Conservation (phyloP, 2,113 vertebrate species). For the Polypterus bichir region DNA sequence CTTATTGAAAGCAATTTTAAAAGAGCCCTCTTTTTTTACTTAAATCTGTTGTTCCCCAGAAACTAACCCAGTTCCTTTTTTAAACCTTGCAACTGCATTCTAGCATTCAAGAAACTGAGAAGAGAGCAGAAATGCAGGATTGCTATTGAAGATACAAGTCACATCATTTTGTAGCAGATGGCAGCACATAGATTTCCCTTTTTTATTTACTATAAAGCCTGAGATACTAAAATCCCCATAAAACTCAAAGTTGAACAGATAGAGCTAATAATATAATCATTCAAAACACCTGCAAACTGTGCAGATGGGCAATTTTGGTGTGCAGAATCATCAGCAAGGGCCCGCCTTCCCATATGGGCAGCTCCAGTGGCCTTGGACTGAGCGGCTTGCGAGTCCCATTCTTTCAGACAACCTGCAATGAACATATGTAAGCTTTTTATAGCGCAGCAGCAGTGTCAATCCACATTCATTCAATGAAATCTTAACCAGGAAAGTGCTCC, state of each 20-base stretch:
- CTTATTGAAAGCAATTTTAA: no score
- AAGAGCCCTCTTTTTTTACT: no score
- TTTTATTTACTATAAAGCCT: slow-evolving; percentile 50
- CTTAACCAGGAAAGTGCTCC: slow-evolving; percentile 6
- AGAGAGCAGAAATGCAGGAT: no score
- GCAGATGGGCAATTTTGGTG: slow-evolving; percentile 92
- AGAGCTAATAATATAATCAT: slow-evolving; percentile 98
- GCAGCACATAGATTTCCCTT: slow-evolving; percentile 71
- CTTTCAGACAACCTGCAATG: slow-evolving; percentile 66
- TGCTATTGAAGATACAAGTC: slow-evolving; percentile 17
- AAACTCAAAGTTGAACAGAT: slow-evolving; percentile 90
- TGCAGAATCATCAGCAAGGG: slow-evolving; percentile 68
- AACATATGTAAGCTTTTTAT: slow-evolving; percentile 71
- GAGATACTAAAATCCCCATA: slow-evolving; percentile 81
- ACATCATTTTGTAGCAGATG: slow-evolving; percentile 67
- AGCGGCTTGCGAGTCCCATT: slow-evolving; percentile 57
- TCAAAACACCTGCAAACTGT: slow-evolving; percentile 94
- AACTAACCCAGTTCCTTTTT: no score
- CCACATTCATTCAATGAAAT: slow-evolving; percentile 24
- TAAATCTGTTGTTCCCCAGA: no score
- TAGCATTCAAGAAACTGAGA: no score
- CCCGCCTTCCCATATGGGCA: slow-evolving; percentile 92
- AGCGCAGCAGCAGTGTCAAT: slow-evolving; percentile 28
- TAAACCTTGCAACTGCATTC: no score
- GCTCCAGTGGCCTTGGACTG: slow-evolving; percentile 56